These are phyloP conservation scores for Cynocephalus volans DNA, from an alignment of 2,113 vertebrate species.

Conservation along the genomic window DNA sequence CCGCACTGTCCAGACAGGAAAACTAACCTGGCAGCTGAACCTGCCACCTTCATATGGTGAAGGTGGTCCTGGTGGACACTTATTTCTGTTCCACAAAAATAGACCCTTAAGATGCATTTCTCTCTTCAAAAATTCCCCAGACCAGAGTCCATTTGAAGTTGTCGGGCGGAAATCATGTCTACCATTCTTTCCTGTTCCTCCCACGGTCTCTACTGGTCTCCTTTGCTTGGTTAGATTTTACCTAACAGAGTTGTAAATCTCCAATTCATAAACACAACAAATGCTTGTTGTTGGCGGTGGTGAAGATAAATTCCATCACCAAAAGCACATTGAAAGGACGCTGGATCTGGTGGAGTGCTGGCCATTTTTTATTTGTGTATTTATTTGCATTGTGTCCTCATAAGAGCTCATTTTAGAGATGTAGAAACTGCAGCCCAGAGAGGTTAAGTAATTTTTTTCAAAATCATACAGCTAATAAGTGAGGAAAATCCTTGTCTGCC, in stretches of 20 bases:
- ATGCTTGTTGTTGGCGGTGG: not conserved
- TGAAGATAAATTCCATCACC: not conserved
- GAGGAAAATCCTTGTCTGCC: not conserved
- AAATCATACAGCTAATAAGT: not conserved
- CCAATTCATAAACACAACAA: not conserved
- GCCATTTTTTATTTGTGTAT: not conserved
- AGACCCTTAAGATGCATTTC: not conserved
- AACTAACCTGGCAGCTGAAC: too few species aligned
- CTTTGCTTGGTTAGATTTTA: not conserved
- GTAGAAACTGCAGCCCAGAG: not conserved
- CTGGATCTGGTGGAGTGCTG: too few species aligned
- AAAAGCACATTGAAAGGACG: not conserved
- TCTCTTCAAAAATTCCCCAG: not conserved
- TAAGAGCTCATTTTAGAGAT: not conserved
- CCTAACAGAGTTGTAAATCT: not conserved
- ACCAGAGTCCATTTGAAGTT: accelerated
- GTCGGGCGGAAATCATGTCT: not conserved
- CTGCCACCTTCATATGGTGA: not conserved
- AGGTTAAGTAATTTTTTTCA: not conserved
- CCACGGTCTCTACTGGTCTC: not conserved
- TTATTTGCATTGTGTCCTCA: not conserved
- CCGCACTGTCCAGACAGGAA: not conserved
- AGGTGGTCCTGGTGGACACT: not conserved
- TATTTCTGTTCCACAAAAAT: not conserved
- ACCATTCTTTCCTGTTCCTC: not conserved